phyloP scores from a whole-genome alignment of 2,113 vertebrate species.

The Rostratula benghalensis region DNA sequence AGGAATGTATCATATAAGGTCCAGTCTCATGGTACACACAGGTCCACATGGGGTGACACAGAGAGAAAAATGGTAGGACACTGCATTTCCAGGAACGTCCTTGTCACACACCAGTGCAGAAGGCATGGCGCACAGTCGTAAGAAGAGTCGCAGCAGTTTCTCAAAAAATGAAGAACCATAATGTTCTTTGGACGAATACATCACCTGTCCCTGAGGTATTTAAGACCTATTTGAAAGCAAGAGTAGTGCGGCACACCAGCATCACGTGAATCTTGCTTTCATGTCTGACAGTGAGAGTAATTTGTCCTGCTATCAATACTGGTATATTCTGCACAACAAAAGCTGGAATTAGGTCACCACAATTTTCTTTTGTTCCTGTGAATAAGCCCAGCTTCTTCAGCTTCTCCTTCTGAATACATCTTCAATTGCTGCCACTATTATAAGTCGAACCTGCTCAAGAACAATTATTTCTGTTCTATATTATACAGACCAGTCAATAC shows the following conservation, averaged over 20 bases:
- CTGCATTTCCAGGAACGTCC: neutral
- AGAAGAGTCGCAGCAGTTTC: neutral
- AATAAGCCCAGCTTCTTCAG: constrained; percentile 46
- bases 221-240: neutral
- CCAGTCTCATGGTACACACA: neutral
- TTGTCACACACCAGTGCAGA: neutral
- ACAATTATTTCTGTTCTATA: constrained; percentile 54
- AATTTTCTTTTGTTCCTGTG: constrained; percentile 75
- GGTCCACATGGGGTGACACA: neutral
- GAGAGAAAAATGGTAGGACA: neutral
- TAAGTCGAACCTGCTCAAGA: constrained; percentile 24
- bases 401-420: constrained; percentile 51
- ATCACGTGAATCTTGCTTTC: constrained; percentile 52
- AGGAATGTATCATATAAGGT: neutral
- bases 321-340: constrained; percentile 65
- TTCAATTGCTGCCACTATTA: constrained; percentile 29
- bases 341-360: constrained; percentile 73
- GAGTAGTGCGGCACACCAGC: neutral
- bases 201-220: neutral
- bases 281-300: constrained; percentile 61
- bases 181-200: neutral
- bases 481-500: constrained; percentile 44
- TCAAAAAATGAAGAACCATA: neutral
- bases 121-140: rapidly evolving
- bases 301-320: constrained; percentile 71